A percentile compares a stretch with the other conserved stretches of the same genome.
These are phyloP conservation scores for Dermatemys mawii DNA, from an alignment of 2,113 vertebrate genomes.

Conservation along the genomic window DNA sequence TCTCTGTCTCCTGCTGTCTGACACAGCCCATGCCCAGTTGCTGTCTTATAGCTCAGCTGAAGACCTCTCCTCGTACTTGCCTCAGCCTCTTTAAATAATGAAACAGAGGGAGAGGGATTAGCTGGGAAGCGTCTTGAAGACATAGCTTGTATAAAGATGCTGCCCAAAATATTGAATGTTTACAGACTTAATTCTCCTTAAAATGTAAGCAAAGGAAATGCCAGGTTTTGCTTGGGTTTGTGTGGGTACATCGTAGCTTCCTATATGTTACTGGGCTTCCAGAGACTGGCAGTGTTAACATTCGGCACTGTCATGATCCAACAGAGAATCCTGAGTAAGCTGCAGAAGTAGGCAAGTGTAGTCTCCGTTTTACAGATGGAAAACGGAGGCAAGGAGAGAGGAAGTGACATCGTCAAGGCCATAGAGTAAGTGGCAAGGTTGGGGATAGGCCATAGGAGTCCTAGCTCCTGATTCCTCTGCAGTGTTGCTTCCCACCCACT, in stretches of 20 bases:
- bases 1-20: neutral
- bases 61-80: neutral
- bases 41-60: neutral
- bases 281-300: neutral
- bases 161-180: neutral
- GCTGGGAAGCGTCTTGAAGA: neutral
- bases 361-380: neutral
- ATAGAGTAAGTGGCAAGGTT: conserved; percentile 54
- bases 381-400: neutral
- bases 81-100: neutral
- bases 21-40: fast-evolving
- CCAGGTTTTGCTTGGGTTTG: neutral
- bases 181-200: neutral
- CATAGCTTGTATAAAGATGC: conserved; percentile 6
- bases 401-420: conserved; percentile 35
- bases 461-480: neutral
- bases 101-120: fast-evolving
- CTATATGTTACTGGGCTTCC: neutral
- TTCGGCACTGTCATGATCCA: neutral
- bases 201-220: neutral
- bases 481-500: neutral
- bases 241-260: fast-evolving
- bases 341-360: neutral
- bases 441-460: conserved; percentile 4
- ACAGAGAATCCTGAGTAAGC: neutral